A percentile compares a stretch with the other conserved stretches of the same genome.
These are phyloP conservation scores for Boloria selene DNA, from an alignment of 2,888 invertebrate genomes.

Conservation along the genomic window DNA sequence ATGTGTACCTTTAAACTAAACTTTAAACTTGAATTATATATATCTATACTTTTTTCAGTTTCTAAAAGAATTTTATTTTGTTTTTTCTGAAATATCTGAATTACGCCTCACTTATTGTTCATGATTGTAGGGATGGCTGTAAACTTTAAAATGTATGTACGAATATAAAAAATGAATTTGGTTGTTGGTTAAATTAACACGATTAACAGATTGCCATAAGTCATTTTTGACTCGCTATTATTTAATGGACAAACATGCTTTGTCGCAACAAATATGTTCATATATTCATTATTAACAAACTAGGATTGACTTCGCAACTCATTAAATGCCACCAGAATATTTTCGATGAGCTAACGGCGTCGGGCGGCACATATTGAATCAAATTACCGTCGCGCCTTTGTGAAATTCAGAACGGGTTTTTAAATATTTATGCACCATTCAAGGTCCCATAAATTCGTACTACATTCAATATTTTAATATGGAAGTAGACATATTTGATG, in stretches of 20 bases:
- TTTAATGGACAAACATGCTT: conserved; percentile 1
- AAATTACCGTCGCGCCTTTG: conserved; percentile 58
- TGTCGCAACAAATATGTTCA: conserved; percentile 24
- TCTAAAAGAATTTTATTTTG: too few species aligned
- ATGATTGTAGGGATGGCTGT: too few species aligned
- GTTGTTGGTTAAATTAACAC: background rate
- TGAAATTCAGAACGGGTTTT: conserved; percentile 61
- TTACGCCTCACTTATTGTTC: too few species aligned
- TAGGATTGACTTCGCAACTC: conserved; percentile 50
- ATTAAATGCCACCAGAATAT: conserved; percentile 68
- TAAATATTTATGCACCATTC: conserved; percentile 67
- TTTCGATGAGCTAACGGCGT: conserved; percentile 65
- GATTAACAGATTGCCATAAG: background rate
- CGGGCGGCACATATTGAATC: conserved; percentile 60
- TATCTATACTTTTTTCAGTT: too few species aligned
- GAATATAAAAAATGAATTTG: too few species aligned
- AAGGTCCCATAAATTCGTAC: conserved; percentile 58
- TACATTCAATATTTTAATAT: conserved; percentile 38
- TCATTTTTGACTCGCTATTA: background rate
- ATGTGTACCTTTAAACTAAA: too few species aligned
- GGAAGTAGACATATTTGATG: conserved; percentile 36
- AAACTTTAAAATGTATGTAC: too few species aligned
- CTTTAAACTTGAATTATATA: too few species aligned
- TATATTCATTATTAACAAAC: conserved; percentile 45
- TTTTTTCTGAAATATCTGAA: too few species aligned